Base-by-base conservation (phyloP, 2,113 vertebrate species). In the Prolemur simus region DNA sequence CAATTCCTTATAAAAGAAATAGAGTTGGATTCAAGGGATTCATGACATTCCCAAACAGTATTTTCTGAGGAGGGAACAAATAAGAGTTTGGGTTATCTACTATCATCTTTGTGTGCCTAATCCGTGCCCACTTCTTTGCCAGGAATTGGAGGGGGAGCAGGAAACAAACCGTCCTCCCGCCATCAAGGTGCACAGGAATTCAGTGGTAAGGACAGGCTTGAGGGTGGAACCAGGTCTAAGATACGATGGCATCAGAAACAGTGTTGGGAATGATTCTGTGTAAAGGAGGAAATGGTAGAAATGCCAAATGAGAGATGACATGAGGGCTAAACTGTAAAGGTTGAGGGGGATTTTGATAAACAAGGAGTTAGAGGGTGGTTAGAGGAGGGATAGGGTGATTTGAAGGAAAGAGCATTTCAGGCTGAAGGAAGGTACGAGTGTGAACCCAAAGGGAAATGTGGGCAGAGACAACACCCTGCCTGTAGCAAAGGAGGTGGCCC, bases 231-330 rank as follows among this genome's bases (percentile, higher is more conserved):
- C 12, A 42, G 27, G 54, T 34, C 52, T 56, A 10, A 71, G 54
- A 8, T 3, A 4, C 0, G 5, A 9, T 2, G 11, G 20, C 7
- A 66, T 13, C 34, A 37, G 64, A 52, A 34, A 20, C n/a, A 34
- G 83, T 0, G 47, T 23, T 45, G 47, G 69, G 71, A 52, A 80
- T 2, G 54, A 80, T 6, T 32, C 18, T 11, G 1, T 34, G 37
- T 76, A 54, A 77, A 5, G 15, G 29, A 32, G 20, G 39, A 66
- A 66, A 90, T 5, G 12, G 58, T 3, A 56, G 56, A 42, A 66
- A 77, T 13, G 12, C 13, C 9, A 12, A 20, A 6, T 54, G 47
- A 73, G 39, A 73, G 54, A 42, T 34, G 54, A 37, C 4, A 0
- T 27, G 64, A 11, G 71, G 56, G 13, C 6, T 23, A 52, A 14